Conservation (phyloP, 2,797 vertebrate genomes). For the Loris lydekkerianus region DNA sequence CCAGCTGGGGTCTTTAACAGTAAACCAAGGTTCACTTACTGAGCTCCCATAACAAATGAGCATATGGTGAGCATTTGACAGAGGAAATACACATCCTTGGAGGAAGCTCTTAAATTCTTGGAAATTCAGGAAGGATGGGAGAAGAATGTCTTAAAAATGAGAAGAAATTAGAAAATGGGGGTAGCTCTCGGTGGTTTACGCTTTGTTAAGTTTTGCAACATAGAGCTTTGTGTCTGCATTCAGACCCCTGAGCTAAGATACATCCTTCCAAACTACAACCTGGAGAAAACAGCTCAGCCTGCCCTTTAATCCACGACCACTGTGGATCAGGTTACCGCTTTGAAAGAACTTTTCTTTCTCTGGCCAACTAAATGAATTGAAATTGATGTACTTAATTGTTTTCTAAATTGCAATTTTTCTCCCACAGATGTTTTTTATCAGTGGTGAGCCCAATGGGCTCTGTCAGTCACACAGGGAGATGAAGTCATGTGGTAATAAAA, state of each 20-base stretch:
- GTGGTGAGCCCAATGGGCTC: slow-evolving; percentile 87
- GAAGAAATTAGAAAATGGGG: slow-evolving; percentile 51
- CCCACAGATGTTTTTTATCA: slow-evolving; percentile 91
- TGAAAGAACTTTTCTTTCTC: slow-evolving; percentile 87
- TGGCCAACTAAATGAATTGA: slow-evolving; percentile 90
- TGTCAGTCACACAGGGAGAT: slow-evolving; percentile 89
- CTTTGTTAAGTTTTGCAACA: slow-evolving; percentile 28
- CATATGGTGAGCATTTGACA: slow-evolving; percentile 75
- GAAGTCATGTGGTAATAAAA: slow-evolving; percentile 90
- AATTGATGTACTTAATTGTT: slow-evolving; percentile 91
- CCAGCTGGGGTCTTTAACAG: not conserved
- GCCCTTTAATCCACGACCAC: slow-evolving; percentile 85
- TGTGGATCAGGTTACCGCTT: slow-evolving; percentile 86
- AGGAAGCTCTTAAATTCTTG: slow-evolving; percentile 53
- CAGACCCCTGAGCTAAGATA: slow-evolving; percentile 73
- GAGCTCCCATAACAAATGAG: slow-evolving; percentile 19
- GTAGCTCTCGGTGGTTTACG: slow-evolving; percentile 33
- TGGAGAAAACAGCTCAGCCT: slow-evolving; percentile 82
- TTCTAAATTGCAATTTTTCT: slow-evolving; percentile 90
- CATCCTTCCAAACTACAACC: slow-evolving; percentile 83
- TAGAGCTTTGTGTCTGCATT: not conserved
- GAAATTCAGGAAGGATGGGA: slow-evolving; percentile 51
- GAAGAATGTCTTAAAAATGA: slow-evolving; percentile 62
- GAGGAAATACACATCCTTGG: slow-evolving; percentile 47
- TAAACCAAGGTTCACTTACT: slow-evolving; percentile 44